Base-by-base conservation (phyloP, 2,113 vertebrate species). In the Equus przewalskii region DNA sequence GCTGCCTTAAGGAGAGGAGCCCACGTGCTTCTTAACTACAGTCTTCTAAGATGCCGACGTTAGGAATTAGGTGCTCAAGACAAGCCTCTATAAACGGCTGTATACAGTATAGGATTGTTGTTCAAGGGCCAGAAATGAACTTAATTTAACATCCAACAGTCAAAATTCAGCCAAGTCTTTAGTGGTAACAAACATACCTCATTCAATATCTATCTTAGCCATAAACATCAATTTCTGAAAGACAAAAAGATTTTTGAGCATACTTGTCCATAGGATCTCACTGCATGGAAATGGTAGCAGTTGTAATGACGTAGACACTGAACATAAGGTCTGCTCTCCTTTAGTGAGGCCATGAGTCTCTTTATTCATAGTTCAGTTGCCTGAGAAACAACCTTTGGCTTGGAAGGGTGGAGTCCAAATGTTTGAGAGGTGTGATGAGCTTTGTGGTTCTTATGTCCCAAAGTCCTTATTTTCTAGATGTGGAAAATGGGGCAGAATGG, bases 161-260 rank as follows among this genome's bases (percentile, higher is more conserved):
- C 51, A 93, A 89, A 94, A 83, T 6, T 28, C 11, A 92, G 16
- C 4, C 54, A 87, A 54, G 3, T 90, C 60, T 82, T 94, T 81
- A 33, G 69, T 91, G 62, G 13, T 36, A n/a, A 41, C 41, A 41
- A 82, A 22, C 5, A 54, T 41, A n/a, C 3, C 10, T 94, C 73
- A 62, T n/a, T 88, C 64, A 81, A 22, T 28, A 24, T 24, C 15
- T 56, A 80, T 84, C 21, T 94, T 85, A 80, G 54, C 3, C 26
- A 76, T 72, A 93, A 80, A 67, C 67, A 67, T 13, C 54, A 33
- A 49, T 78, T 86, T 93, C 8, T 87, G 69, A 80, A 94, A 72
- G 60, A 80, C 21, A 69, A 80, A 36, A 13, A 91, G 19, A 65
- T 60, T 91, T 72, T 65, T 82, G 58, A 46, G 30, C 19, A 19